Base-by-base conservation (phyloP, 2,113 vertebrate genomes). In the Nestor notabilis region DNA sequence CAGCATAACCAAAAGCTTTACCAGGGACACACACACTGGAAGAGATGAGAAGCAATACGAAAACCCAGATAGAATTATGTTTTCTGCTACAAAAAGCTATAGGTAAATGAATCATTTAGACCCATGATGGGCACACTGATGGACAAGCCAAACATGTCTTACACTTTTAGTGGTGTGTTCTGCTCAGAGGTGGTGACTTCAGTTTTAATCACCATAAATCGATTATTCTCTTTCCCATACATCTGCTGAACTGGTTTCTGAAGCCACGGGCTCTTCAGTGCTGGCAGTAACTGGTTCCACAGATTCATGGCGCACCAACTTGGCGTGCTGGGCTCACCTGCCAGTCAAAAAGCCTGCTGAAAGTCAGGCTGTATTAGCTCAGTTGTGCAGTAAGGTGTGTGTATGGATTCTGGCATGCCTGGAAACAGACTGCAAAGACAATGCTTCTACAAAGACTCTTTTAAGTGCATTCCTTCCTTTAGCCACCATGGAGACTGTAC, bases 401-500 rank as follows among this genome's bases (percentile, higher is more conserved):
- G 10, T 23, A 52, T 16, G 33, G 83, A 44, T 47, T 39, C 44
- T 47, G 56, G 13, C 21, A 37, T 5, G 8, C 37, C 55, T 52
- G 25, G 15, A 52, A 77, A 46, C 46, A 83, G 33, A 47, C 49
- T 53, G 37, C 17, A 25, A 49, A 58, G 52, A 41, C 9, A 72
- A 63, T 68, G 49, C 21, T 78, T 92, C 72, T 52, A 47, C 12
- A 52, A 82, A 68, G 19, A 31, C 18, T 58, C 21, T 35, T 84
- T 83, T 72, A 72, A 72, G 74, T 49, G 29, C 25, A 69, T 43
- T 49, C 13, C 11, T 82, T 85, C 66, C 70, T 41, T 17, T 46
- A 85, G 14, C 25, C 44, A 53, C 72, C 0, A 0, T 31, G 27
- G n/a, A 53, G 47, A 49, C 27, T 2, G 1, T 15, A 61, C 31